Conservation (phyloP, 2,888 invertebrate species). For the Listrodromus nycthemerus region DNA sequence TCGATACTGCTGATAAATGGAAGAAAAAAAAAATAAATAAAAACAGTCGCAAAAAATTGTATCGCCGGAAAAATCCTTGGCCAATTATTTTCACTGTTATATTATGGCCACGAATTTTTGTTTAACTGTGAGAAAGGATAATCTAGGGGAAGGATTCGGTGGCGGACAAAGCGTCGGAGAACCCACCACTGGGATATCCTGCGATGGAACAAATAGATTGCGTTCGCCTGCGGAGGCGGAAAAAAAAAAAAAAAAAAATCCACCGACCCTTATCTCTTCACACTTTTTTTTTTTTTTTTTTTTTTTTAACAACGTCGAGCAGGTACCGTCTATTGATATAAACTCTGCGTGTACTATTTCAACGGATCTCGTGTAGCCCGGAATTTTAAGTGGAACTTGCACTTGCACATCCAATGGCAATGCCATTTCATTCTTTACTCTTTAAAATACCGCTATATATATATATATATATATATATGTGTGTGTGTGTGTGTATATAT, state of each 20-base stretch:
- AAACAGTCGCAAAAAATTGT: no score
- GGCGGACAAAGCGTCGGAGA: conserved; percentile 40
- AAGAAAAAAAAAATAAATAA: no score
- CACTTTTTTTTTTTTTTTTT: conserved; percentile 40
- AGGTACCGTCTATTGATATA: conserved; percentile 20
- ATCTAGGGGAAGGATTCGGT: conserved; percentile 25
- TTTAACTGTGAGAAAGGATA: no score
- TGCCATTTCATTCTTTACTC: conserved; percentile 38
- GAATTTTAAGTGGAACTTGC: conserved; percentile 21
- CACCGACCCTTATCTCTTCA: conserved; percentile 46
- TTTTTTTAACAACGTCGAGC: conserved; percentile 8
- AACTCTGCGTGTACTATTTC: conserved; percentile 22
- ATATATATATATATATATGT: no score
- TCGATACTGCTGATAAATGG: no score
- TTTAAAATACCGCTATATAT: conserved; percentile 7
- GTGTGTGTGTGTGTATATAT: not conserved
- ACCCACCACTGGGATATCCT: conserved; percentile 17
- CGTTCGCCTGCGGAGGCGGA: conserved; percentile 35
- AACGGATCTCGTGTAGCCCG: not conserved
- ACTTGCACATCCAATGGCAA: conserved; percentile 25
- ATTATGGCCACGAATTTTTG: no score
- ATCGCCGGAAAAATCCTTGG: no score
- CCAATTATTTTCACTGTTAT: no score
- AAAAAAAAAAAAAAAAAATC: conserved; percentile 9
- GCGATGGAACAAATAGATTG: conserved; percentile 40